Base-by-base conservation (phyloP, 2,797 vertebrate species). In the Meda fulgida region DNA sequence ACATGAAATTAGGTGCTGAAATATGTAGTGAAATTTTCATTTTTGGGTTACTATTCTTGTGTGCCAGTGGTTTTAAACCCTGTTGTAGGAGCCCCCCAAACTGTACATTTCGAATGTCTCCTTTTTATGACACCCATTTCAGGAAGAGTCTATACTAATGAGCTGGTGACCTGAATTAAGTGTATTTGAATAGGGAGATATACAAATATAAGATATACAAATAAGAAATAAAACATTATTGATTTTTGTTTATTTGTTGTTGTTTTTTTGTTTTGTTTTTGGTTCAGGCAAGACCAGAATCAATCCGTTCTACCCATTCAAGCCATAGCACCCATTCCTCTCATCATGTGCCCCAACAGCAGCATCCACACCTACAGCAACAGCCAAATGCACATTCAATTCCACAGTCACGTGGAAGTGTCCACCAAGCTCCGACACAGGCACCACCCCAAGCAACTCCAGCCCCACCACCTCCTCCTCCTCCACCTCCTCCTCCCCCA, bases 401-500 rank as follows among this genome's bases (percentile, higher is more conserved):
- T 73, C 6, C 70, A 69, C n/a, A 92, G 83, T 66, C 53, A 29
- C 84, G 78, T n/a, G 84, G 86, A 70, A 89, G 80, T 48, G 36
- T 85, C 48, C 75, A 80, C 60, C 86, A 87, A n/a, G 53, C 81
- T 2, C 78, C 29, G 1, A 23, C 71, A 65, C 87, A 85, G 60
- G 48, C 36, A n/a, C 53, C 66, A 92, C 93, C 0, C 90, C 93
- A 0, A 21, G 65, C 63, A 14, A 14, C 82, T 65, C 79, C 83
- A 23, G 29, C 77, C 40, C 81, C 87, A 0, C 75, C 16, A 46
- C 94, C 55, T 0, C 93, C 3, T 0, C 92, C 92, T 0, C 95
- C 94, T 0, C 94, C 95, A 0, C 94, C 93, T 0, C 94, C 96
- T 0, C 96, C 96, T 0, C 96, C 95, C 0, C 96, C 95, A 0